Evolutionary conservation across 2,888 invertebrate species (phyloP).

Genomic region (Pheosia gnoma): DNA sequence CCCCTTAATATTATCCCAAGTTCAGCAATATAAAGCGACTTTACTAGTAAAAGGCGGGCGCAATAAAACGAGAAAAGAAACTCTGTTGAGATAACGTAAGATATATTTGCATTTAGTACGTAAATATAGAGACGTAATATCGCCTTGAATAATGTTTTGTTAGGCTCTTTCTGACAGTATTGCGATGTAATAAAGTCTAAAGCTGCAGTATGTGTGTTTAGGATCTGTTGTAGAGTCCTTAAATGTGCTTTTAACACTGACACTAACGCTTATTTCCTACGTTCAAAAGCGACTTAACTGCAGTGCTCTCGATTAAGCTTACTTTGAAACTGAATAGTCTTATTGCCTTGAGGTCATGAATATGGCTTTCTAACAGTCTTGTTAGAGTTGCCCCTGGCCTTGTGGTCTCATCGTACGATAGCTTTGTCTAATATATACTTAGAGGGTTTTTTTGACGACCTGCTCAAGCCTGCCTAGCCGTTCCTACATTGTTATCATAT

Average conservation of each 20-base stretch:
- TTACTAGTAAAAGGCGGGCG: slow-evolving; percentile 63
- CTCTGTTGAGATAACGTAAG: slow-evolving; percentile 45
- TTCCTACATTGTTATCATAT: no score
- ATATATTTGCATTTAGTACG: slow-evolving; percentile 43
- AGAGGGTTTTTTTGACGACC: no score
- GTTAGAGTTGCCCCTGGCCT: no score
- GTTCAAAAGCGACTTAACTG: no score
- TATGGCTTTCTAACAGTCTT: no score
- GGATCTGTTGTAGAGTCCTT: not conserved
- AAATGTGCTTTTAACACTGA: not conserved
- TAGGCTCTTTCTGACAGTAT: slow-evolving; percentile 8
- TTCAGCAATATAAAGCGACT: slow-evolving; percentile 57
- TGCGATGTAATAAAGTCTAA: not conserved
- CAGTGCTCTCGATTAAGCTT: no score
- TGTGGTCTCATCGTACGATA: no score
- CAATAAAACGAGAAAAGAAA: slow-evolving; percentile 52
- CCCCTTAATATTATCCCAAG: slow-evolving; percentile 48
- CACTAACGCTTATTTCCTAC: no score
- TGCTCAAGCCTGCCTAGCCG: no score
- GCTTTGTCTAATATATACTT: no score
- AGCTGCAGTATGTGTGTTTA: not conserved
- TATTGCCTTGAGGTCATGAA: no score
- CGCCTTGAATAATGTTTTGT: slow-evolving; percentile 13
- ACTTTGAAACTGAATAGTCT: no score
- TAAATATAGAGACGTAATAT: slow-evolving; percentile 16